Evolutionary conservation across 1,140 invertebrate genomes (phyloP), one percentile per base, ranked within the genome.

Genomic region (Polyergus mexicanus): DNA sequence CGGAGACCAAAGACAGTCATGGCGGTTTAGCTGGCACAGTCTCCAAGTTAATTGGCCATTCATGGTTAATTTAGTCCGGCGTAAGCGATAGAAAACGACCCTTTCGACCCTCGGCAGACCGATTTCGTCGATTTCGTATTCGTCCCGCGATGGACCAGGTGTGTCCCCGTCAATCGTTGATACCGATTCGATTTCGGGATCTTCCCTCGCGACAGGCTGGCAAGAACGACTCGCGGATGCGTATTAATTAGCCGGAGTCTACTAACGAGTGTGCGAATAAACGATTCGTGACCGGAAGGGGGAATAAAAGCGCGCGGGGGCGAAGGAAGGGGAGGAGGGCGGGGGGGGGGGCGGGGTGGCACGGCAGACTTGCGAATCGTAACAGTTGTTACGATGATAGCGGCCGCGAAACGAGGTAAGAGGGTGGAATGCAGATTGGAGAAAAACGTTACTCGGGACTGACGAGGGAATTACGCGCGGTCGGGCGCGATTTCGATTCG

Each of bases 11-110:
- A 81, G 69, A 74, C 86, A 90, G 90, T 91, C 91, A 91, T 87
- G 87, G 91, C 75, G 93, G 92, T 94, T 51, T 91, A 92, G 86
- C 77, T 86, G 60, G 93, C 92, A 91, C 93, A 92, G 92, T 94
- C 91, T 90, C 87, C 91, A 93, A 92, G 93, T 94, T 94, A 94
- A 95, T 95, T 95, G 93, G 92, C 90, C 93, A 94, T 95, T 95
- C 94, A 94, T 93, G 90, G 92, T 93, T 94, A 95, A 95, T 94
- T 94, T 93, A 93, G 90, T 94, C 92, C 87, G 85, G 83, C 76
- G 86, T 69, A 89, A 89, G 89, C 85, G 92, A 92, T 89, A 89
- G 89, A 86, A 86, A 71, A 88, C 80, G 88, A 89, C 77, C 87
- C 88, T 88, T 69, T 78, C 84, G 86, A 90, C 86, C 87, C 89